A percentile compares a stretch with the other conserved stretches of the same genome.
These are phyloP conservation scores for Drosophila bipectinata DNA, from an alignment of 1,140 invertebrate genomes.

Conservation along the genomic window DNA sequence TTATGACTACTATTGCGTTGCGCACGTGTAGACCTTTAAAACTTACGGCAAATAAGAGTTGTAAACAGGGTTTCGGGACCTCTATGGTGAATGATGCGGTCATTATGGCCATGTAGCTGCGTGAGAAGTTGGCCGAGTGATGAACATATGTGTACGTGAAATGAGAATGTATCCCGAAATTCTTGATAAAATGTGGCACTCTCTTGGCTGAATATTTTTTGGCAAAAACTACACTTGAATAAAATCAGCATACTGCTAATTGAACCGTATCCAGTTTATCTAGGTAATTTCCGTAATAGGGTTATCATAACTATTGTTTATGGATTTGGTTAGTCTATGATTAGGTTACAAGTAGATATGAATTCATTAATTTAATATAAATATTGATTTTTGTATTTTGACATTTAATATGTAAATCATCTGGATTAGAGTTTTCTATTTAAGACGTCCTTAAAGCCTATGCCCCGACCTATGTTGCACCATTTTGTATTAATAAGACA, in stretches of 20 bases:
- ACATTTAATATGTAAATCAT: neutral
- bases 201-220: neutral
- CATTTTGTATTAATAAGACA: slow-evolving; percentile 79
- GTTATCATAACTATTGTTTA: neutral
- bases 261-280: neutral
- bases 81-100: slow-evolving; percentile 59
- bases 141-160: slow-evolving; percentile 31
- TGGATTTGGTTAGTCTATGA: neutral
- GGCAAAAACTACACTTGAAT: slow-evolving; percentile 4
- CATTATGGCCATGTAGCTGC: slow-evolving; percentile 44
- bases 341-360: neutral
- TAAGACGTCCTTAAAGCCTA: slow-evolving; percentile 35
- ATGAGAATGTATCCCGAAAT: slow-evolving; percentile 39
- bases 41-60: slow-evolving; percentile 69
- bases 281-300: neutral
- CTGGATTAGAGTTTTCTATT: slow-evolving; percentile 60
- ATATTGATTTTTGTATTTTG: neutral
- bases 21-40: slow-evolving; percentile 74
- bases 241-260: neutral
- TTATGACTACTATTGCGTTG: slow-evolving; percentile 40
- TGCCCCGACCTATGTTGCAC: slow-evolving; percentile 46
- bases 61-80: slow-evolving; percentile 57
- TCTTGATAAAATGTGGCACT: neutral
- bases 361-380: neutral
- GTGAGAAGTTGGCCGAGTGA: slow-evolving; percentile 24